These are phyloP conservation scores for Diachrysia chrysitis DNA, from an alignment of 2,888 invertebrate genomes.

Conservation along the genomic window DNA sequence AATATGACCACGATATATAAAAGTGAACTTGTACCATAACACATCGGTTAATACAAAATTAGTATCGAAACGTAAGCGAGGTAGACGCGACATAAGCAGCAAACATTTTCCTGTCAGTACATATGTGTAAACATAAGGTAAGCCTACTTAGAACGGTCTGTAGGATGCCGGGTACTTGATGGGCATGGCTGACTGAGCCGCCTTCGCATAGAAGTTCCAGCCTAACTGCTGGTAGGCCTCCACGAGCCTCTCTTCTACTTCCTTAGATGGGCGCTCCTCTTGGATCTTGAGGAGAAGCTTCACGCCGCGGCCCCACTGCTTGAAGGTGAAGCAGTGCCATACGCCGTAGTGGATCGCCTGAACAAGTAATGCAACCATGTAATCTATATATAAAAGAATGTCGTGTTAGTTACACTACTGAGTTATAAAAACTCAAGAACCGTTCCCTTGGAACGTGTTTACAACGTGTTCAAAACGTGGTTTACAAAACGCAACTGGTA, in stretches of 20 bases:
- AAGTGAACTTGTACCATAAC: not conserved
- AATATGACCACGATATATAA: not conserved
- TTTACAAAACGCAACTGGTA: no score
- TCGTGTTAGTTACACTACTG: no score
- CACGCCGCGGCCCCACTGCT: constrained; percentile 94
- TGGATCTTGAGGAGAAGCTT: constrained; percentile 93
- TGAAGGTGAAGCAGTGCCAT: constrained; percentile 94
- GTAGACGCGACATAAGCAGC: not conserved
- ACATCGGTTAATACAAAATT: not conserved
- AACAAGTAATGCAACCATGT: not conserved
- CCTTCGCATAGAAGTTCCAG: constrained; percentile 91
- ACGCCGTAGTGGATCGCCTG: constrained; percentile 93
- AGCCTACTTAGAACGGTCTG: constrained; percentile 90
- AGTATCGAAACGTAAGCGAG: not conserved
- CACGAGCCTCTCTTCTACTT: constrained; percentile 91
- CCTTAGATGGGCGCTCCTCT: constrained; percentile 94
- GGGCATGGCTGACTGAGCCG: constrained; percentile 89
- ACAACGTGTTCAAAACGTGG: no score
- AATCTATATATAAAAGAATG: constrained; percentile 17
- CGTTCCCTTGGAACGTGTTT: no score
- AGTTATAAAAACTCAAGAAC: no score
- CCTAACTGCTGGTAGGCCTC: constrained; percentile 91
- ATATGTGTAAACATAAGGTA: not conserved
- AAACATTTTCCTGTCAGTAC: constrained; percentile 26
- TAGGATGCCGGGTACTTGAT: constrained; percentile 92